These are phyloP conservation scores for Hexactinellida sp. DNA, from an alignment of 37 sponge, comb jelly and placozoan species.

Conservation along the genomic window DNA sequence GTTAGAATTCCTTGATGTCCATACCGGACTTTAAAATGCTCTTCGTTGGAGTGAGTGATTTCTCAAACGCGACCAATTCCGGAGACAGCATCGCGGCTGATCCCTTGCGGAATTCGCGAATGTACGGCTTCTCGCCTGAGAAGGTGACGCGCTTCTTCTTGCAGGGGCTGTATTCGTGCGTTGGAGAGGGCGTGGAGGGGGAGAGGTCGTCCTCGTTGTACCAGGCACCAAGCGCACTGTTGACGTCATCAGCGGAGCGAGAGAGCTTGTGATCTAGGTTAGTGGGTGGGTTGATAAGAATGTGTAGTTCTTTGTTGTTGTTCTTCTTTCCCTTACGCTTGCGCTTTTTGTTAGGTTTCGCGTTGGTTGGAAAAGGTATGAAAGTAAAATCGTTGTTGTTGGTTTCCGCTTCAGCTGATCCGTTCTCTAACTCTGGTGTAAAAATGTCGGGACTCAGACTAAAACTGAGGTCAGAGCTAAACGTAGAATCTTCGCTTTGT, in stretches of 20 bases:
- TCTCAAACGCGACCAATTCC: background rate
- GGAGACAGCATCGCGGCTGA: background rate
- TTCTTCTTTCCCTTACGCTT: background rate
- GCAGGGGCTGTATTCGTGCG: background rate
- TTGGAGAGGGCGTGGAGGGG: background rate
- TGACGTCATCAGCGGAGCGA: background rate
- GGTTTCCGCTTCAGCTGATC: background rate
- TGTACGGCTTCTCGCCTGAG: constrained; percentile 1
- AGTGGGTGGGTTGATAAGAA: background rate
- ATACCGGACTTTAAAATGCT: background rate
- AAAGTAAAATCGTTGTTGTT: background rate
- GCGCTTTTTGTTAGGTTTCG: background rate
- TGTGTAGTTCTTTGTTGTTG: background rate
- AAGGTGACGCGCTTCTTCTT: background rate
- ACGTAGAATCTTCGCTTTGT: background rate
- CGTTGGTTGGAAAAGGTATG: background rate
- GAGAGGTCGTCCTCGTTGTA: background rate
- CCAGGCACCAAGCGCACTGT: constrained; percentile 6
- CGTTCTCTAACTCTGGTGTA: too few relatives aligned
- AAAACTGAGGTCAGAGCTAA: background rate
- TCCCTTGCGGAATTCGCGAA: background rate
- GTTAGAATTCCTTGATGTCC: too few relatives aligned
- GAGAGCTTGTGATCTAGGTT: background rate
- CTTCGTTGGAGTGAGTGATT: background rate
- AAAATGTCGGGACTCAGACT: too few relatives aligned